phyloP scores from a whole-genome alignment of 2,113 vertebrate species.

The Pluvialis apricaria region DNA sequence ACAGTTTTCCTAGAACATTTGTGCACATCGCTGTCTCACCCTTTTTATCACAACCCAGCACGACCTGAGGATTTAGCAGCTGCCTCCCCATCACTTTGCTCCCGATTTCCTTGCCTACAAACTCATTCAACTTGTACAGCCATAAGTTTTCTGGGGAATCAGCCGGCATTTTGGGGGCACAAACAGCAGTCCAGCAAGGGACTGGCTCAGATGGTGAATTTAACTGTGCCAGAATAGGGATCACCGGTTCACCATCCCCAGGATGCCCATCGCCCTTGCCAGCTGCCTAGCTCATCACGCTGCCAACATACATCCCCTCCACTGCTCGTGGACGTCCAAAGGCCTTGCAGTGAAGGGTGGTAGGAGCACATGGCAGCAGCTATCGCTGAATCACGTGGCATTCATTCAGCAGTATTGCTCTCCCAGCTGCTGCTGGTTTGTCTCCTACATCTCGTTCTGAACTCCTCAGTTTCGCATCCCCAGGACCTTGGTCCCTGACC shows the following conservation, averaged over 20 bases:
- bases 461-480: rapidly evolving
- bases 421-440: not conserved
- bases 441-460: not conserved
- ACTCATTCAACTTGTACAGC: not conserved
- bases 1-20: not conserved
- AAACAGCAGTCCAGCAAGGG: not conserved
- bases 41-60: not conserved
- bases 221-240: not conserved
- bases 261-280: too few relatives aligned
- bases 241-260: not conserved
- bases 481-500: not conserved
- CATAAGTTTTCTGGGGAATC: not conserved
- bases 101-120: not conserved
- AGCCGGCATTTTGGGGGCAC: not conserved
- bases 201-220: not conserved
- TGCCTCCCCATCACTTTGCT: not conserved
- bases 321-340: not conserved
- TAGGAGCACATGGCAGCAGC: not conserved
- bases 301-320: too few relatives aligned
- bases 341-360: not conserved
- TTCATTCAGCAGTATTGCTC: not conserved
- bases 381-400: rapidly evolving
- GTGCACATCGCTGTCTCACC: rapidly evolving
- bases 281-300: not conserved
- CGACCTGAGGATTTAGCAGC: not conserved